Base-by-base conservation (phyloP, 2,888 invertebrate genomes). In the Neoscelio sp. region DNA sequence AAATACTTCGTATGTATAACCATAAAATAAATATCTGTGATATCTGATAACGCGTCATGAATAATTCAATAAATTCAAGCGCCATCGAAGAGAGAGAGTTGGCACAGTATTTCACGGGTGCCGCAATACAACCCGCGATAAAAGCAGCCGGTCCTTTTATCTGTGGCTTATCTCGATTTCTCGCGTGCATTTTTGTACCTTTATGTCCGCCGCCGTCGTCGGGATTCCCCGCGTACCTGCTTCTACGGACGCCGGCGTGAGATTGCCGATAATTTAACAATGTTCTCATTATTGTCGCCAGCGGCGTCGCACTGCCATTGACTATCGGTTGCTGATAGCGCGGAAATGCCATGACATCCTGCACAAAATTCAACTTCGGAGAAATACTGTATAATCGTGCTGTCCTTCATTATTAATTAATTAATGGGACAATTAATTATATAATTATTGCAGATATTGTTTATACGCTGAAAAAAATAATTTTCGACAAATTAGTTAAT, bases 181-280 rank as follows among this genome's bases (percentile, higher is more conserved):
- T 67, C 67, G 10, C 65, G 74, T 17, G 42, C 58, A 74, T 65
- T 58, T 65, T 75, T 67, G 30, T 67, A 38, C 52, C 60, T 75
- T 65, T 65, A 58, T 58, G 40, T 74, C 74, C 74, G 74, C 74
- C 76, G 76, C 54, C 68, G 65, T 68, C 62, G 78, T 15, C 80
- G 62, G 82, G 80, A 83, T 81, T 83, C 81, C 68, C 81, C 62
- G 74, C 82, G 82, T 82, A 79, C 78, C 76, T 77, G 75, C 79
- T 71, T 64, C 73, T 42, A 28, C 38, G 33, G 38, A 67, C 74
- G 54, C 50, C 35, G 62, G 68, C 79, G 78, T 76, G 74, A 82
- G 83, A 83, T 83, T 76, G 56, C 74, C 78, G 83, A 83, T 82
- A 83, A 80, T 83, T 83, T 82, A 82, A 83, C 82, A 78, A 82